Evolutionary conservation across 1,140 invertebrate genomes (phyloP).

Genomic region (Caenorhabditis brenneri): DNA sequence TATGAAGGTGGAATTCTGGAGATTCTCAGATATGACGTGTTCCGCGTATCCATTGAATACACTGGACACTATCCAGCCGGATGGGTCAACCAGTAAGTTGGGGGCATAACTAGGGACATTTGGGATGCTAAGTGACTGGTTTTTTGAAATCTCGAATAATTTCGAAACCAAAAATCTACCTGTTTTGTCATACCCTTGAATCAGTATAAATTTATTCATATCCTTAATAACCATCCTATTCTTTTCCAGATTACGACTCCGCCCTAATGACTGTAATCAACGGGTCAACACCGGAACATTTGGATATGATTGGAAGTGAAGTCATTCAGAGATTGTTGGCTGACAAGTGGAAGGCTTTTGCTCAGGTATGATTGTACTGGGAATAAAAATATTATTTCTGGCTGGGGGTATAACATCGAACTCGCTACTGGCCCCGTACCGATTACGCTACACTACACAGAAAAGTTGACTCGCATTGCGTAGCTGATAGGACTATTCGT

Average conservation of each 20-base stretch:
- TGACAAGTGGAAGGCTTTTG: conserved; percentile 99
- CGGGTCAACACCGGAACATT: conserved; percentile 90
- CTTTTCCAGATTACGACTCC: conserved; percentile 89
- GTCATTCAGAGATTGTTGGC: conserved; percentile 94
- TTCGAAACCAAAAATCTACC: not conserved
- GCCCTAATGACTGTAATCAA: conserved; percentile 96
- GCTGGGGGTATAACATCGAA: not conserved
- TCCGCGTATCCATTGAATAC: conserved; percentile 94
- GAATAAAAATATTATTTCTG: not conserved
- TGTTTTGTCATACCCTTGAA: not conserved
- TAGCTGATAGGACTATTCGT: too few relatives aligned
- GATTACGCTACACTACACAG: too few relatives aligned
- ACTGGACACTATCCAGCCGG: conserved; percentile 89
- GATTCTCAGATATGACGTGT: conserved; percentile 98
- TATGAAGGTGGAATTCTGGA: conserved; percentile 92
- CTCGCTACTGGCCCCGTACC: not conserved
- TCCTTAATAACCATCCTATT: not conserved
- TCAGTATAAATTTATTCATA: not conserved
- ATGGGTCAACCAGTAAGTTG: conserved; percentile 87
- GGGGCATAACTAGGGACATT: too few relatives aligned
- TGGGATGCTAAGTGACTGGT: too few relatives aligned
- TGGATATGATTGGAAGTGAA: conserved; percentile 97
- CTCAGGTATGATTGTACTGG: conserved; percentile 77
- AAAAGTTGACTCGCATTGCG: too few relatives aligned
- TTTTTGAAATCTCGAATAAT: too few relatives aligned